These are phyloP conservation scores for Cenopis cana DNA, from an alignment of 2,888 invertebrate genomes.

Conservation along the genomic window DNA sequence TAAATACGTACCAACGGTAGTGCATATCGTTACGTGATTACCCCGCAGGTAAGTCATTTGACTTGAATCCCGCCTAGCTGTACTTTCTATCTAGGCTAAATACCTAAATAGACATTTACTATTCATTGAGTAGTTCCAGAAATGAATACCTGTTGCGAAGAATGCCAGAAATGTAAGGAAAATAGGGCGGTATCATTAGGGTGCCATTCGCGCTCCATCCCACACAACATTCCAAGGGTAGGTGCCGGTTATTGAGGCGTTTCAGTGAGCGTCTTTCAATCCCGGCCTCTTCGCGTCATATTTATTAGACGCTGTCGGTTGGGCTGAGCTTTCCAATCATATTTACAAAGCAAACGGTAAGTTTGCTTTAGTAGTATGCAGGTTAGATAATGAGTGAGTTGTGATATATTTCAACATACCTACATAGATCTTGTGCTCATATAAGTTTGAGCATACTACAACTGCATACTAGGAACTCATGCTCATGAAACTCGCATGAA, in stretches of 20 bases:
- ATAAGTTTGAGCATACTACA: no score
- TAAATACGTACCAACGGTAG: no score
- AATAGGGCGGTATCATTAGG: constrained; percentile 51
- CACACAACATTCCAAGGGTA: constrained; percentile 7
- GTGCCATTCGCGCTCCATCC: background rate
- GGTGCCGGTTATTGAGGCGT: constrained; percentile 8
- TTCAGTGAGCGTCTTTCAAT: constrained; percentile 25
- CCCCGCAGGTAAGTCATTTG: no score
- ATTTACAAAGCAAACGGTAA: background rate
- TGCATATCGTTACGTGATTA: no score
- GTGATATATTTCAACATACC: no score
- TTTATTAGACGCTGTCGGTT: background rate
- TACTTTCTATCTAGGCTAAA: no score
- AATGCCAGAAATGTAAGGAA: constrained; percentile 53
- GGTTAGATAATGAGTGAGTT: no score
- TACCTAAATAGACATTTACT: background rate
- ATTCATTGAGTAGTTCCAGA: constrained; percentile 18
- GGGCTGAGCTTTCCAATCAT: constrained; percentile 5
- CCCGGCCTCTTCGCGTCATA: constrained; percentile 11
- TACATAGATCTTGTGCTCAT: no score
- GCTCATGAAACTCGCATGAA: no score
- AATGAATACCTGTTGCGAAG: constrained; percentile 47
- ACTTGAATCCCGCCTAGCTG: no score
- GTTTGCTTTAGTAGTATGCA: background rate
- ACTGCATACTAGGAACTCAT: no score